These are phyloP conservation scores for Erynnis tages DNA, from an alignment of 2,888 invertebrate species.

Conservation along the genomic window DNA sequence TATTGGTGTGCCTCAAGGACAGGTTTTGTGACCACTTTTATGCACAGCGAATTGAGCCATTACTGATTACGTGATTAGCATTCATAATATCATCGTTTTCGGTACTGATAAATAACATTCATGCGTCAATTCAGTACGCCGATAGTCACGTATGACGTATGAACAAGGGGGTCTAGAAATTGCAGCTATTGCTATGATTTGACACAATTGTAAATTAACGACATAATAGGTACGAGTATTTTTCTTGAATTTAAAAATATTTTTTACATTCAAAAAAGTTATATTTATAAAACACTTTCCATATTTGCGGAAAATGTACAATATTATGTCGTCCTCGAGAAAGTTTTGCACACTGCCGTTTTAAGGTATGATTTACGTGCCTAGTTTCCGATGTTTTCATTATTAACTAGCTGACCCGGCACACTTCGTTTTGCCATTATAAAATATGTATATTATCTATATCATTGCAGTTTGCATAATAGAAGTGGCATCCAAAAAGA, in stretches of 20 bases:
- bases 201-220: too few species aligned
- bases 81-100: constrained; percentile 7
- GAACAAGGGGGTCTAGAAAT: not conserved
- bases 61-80: constrained; percentile 9
- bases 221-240: too few species aligned
- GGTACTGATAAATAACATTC: constrained; percentile 9
- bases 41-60: constrained; percentile 6
- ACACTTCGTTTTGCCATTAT: too few species aligned
- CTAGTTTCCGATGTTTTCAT: constrained; percentile 1
- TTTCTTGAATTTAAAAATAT: too few species aligned
- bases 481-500: too few species aligned
- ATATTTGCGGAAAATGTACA: not conserved
- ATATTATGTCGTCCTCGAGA: not conserved
- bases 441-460: too few species aligned
- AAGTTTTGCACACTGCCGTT: not conserved
- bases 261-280: too few species aligned
- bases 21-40: constrained; percentile 5
- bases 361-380: not conserved
- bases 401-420: too few species aligned
- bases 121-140: constrained; percentile 4
- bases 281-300: too few species aligned
- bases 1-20: constrained; percentile 8
- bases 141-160: constrained; percentile 20
- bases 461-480: too few species aligned
- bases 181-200: too few species aligned